Evolutionary conservation across 1,140 invertebrate genomes (phyloP).

Genomic region (Trichonephila inaurata): DNA sequence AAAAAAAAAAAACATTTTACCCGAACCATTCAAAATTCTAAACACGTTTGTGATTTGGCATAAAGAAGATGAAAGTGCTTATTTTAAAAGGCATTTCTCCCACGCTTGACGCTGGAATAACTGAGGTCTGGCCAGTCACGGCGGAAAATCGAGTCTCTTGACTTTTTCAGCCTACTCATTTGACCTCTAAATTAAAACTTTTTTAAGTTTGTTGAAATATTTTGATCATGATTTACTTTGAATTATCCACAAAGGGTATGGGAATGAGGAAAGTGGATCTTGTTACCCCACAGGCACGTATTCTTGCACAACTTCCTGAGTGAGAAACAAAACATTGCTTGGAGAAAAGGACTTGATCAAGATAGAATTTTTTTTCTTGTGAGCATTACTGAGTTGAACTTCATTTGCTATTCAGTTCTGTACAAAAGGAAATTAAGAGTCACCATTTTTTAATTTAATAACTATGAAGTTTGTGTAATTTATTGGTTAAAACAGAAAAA

Average conservation of each 20-base stretch:
- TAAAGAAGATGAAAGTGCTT: background rate
- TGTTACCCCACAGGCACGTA: no score
- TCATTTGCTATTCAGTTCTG: no score
- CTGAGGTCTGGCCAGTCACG: background rate
- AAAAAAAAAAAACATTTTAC: background rate
- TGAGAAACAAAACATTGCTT: no score
- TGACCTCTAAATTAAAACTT: slow-evolving; percentile 29
- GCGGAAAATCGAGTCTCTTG: background rate
- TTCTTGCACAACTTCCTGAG: no score
- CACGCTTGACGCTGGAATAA: background rate
- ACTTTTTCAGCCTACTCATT: slow-evolving; percentile 14
- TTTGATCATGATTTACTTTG: background rate
- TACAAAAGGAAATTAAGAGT: no score
- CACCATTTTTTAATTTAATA: no score
- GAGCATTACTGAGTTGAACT: no score
- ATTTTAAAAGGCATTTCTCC: slow-evolving; percentile 15
- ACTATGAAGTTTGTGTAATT: no score
- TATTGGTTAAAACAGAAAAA: no score
- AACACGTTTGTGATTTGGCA: background rate
- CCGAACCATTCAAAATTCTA: background rate
- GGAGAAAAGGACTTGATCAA: no score
- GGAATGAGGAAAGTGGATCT: background rate
- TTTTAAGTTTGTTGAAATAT: background rate
- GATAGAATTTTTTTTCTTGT: no score
- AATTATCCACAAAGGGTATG: background rate